Percentiles rank a stretch among this genome's conserved stretches.
These are phyloP conservation scores for Lamproptera curius DNA, from an alignment of 2,888 invertebrate species.

Conservation along the genomic window DNA sequence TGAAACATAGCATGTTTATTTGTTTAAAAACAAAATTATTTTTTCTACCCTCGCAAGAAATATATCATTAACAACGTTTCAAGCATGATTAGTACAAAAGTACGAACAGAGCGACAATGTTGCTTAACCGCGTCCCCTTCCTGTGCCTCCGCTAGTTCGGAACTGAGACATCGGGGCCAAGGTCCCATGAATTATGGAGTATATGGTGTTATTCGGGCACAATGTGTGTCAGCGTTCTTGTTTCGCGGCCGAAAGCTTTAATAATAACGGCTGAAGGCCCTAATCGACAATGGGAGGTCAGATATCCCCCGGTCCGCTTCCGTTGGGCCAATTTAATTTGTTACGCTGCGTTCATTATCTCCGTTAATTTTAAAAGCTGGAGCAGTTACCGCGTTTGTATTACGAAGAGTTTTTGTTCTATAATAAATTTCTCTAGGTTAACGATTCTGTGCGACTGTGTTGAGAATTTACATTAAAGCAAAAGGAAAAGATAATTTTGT, in stretches of 20 bases:
- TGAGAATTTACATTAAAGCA: no score
- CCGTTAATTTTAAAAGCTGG: no score
- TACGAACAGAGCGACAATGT: constrained; percentile 5
- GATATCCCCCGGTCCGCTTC: constrained; percentile 36
- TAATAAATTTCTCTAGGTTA: no score
- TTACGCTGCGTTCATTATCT: neutral
- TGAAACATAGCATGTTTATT: no score
- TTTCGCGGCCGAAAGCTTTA: constrained; percentile 66
- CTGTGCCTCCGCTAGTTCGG: constrained; percentile 24
- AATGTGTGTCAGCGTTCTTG: constrained; percentile 69
- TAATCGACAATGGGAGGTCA: constrained; percentile 65
- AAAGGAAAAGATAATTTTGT: no score
- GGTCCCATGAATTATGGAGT: constrained; percentile 74
- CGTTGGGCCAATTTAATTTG: constrained; percentile 7
- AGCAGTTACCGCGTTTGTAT: no score
- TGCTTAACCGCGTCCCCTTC: constrained; percentile 18
- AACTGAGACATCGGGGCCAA: constrained; percentile 63
- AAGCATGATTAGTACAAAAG: no score
- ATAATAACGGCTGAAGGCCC: constrained; percentile 67
- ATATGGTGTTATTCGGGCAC: constrained; percentile 72
- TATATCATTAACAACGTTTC: no score
- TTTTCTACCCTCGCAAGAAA: no score
- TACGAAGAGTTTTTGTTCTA: no score
- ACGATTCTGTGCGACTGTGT: no score
- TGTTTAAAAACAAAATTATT: no score